Percentiles rank a stretch among this genome's conserved stretches.
Conservation (phyloP, 1,140 invertebrate genomes). For the Manduca sexta region DNA sequence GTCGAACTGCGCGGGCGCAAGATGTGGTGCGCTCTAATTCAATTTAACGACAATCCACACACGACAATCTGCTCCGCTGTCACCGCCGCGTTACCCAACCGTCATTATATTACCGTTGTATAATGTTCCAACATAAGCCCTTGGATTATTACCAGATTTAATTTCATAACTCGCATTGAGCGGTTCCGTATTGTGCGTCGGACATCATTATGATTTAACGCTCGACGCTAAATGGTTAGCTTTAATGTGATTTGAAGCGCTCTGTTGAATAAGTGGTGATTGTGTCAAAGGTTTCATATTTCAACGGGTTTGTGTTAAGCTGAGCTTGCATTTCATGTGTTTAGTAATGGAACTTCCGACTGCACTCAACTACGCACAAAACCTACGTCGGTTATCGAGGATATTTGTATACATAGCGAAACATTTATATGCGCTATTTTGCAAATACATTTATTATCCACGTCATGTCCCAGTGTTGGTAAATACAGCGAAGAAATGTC, state of each 20-base stretch:
- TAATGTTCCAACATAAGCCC: slow-evolving; percentile 9
- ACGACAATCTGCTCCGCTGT: slow-evolving; percentile 40
- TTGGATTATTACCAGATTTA: slow-evolving; percentile 3
- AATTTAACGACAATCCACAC: slow-evolving; percentile 60
- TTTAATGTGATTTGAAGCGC: no score
- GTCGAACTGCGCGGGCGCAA: slow-evolving; percentile 66
- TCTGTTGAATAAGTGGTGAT: slow-evolving; percentile 11
- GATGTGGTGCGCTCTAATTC: slow-evolving; percentile 59
- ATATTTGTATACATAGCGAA: background rate
- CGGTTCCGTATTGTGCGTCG: slow-evolving; percentile 13
- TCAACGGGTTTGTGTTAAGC: slow-evolving; percentile 12
- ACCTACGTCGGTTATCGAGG: no score
- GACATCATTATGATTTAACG: slow-evolving; percentile 19
- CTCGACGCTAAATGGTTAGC: slow-evolving; percentile 15
- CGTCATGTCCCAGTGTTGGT: no score
- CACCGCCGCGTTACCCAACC: slow-evolving; percentile 34
- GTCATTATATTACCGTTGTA: slow-evolving; percentile 23
- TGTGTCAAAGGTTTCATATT: slow-evolving; percentile 26
- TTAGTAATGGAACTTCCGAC: no score
- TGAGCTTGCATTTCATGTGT: no score
- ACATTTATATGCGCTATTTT: background rate
- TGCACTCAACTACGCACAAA: no score
- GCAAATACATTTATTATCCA: no score
- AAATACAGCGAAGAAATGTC: no score
- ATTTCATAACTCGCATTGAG: slow-evolving; percentile 23